phyloP scores from a whole-genome alignment of 2,888 invertebrate genomes.

The Temnothorax unifasciatus region DNA sequence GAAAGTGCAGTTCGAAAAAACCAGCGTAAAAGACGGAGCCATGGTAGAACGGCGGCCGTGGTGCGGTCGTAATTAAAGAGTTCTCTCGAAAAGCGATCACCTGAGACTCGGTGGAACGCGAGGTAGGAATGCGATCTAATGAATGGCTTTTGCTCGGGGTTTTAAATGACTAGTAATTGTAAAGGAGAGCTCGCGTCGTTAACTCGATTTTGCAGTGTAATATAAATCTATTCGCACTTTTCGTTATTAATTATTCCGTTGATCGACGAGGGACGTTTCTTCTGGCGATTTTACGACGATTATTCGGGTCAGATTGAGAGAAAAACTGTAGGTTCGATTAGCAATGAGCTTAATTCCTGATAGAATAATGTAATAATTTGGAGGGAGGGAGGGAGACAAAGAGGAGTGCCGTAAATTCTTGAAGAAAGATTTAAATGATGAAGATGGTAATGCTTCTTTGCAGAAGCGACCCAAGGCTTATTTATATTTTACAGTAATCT shows the following conservation, averaged over 20 bases:
- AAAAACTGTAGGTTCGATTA: not conserved
- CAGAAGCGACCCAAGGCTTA: slow-evolving; percentile 27
- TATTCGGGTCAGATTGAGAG: slow-evolving; percentile 8
- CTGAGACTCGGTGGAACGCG: slow-evolving; percentile 61
- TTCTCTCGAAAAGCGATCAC: slow-evolving; percentile 65
- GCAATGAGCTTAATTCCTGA: not conserved
- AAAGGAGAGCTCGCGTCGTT: slow-evolving; percentile 33
- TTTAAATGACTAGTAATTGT: slow-evolving; percentile 52
- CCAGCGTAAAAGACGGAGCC: slow-evolving; percentile 9
- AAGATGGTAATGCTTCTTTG: slow-evolving; percentile 31
- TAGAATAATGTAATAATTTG: not conserved
- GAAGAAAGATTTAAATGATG: slow-evolving; percentile 40
- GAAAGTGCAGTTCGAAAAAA: slow-evolving; percentile 48
- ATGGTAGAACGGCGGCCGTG: slow-evolving; percentile 6
- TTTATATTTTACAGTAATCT: slow-evolving; percentile 59
- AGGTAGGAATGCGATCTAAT: slow-evolving; percentile 51
- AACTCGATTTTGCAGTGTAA: slow-evolving; percentile 51
- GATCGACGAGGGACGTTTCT: not conserved
- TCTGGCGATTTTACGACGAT: slow-evolving; percentile 5
- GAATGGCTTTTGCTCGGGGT: slow-evolving; percentile 48
- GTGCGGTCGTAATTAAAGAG: slow-evolving; percentile 70
- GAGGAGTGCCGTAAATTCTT: slow-evolving; percentile 18
- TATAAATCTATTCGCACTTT: slow-evolving; percentile 44
- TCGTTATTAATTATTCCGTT: slow-evolving; percentile 51
- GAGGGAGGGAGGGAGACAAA: not conserved